A percentile compares a stretch with the other conserved stretches of the same genome.
Evolutionary conservation across 2,113 vertebrate species (phyloP).

Genomic region (Baryphthengus martii): DNA sequence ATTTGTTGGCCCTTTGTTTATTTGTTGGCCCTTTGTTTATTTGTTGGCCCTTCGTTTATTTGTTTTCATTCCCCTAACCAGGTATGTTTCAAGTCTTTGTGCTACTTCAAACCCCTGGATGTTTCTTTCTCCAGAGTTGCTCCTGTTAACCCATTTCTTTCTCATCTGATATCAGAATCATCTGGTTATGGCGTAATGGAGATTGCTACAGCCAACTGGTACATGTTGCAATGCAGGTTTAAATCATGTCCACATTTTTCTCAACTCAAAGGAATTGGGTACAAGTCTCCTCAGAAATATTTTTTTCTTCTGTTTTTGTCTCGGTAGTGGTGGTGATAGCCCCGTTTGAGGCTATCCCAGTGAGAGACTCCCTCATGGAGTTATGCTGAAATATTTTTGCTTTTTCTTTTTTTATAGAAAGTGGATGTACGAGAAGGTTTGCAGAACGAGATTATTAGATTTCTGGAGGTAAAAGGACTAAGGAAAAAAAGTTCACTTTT

Average conservation of each 20-base stretch:
- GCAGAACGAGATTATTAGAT: neutral
- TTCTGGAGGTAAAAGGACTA: neutral
- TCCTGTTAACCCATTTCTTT: neutral
- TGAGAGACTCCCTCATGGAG: neutral
- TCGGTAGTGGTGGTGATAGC: neutral
- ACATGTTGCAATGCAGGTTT: neutral
- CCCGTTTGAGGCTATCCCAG: neutral
- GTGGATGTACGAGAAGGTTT: neutral
- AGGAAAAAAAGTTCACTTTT: neutral
- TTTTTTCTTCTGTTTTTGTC: neutral
- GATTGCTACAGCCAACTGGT: neutral
- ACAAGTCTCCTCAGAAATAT: neutral
- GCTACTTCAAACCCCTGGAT: neutral
- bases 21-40: neutral
- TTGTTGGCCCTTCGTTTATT: neutral
- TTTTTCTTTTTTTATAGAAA: neutral
- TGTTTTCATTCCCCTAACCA: neutral
- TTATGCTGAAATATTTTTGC: neutral
- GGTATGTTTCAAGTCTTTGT: neutral
- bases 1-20: neutral
- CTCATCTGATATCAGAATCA: conserved; percentile 9
- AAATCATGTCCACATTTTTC: neutral
- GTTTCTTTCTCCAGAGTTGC: neutral
- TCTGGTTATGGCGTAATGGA: neutral
- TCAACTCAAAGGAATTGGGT: neutral